phyloP scores from a whole-genome alignment of 1,140 invertebrate species.

The Drosophila nikananu region DNA sequence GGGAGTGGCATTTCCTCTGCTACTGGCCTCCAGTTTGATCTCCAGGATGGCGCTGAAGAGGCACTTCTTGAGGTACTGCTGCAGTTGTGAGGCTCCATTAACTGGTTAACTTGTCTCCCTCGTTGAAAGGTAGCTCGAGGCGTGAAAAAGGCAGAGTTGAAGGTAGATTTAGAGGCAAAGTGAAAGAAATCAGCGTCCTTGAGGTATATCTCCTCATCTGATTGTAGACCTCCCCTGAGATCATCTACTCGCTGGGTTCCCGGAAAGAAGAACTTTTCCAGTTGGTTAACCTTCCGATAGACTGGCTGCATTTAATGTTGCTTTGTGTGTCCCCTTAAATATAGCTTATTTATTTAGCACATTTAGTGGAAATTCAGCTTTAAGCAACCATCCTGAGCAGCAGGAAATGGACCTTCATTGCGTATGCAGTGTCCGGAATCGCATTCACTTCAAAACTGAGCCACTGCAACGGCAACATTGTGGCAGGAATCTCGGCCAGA shows the following conservation, averaged over 20 bases:
- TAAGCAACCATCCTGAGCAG: background rate
- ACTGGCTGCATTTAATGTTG: background rate
- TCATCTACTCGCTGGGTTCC: too few species aligned
- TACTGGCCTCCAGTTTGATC: background rate
- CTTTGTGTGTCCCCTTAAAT: background rate
- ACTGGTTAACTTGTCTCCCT: background rate
- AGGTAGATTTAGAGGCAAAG: too few species aligned
- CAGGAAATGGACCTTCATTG: background rate
- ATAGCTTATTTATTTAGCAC: background rate
- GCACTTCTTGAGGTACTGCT: constrained; percentile 9
- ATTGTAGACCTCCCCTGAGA: constrained; percentile 9
- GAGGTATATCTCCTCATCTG: background rate
- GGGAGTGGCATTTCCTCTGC: too few species aligned
- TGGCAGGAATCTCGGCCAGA: constrained; percentile 18
- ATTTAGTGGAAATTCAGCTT: background rate
- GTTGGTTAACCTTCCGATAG: too few species aligned
- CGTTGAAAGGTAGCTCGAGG: background rate
- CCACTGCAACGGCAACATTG: constrained; percentile 25
- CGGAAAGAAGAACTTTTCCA: too few species aligned
- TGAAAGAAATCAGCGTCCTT: background rate
- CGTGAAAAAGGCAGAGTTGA: too few species aligned
- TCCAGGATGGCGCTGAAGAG: background rate
- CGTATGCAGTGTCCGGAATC: background rate
- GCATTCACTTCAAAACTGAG: constrained; percentile 17
- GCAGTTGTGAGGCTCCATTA: background rate